Evolutionary conservation across 2,888 invertebrate species (phyloP), one percentile per base, ranked within the genome.

Genomic region (Leptodirus hochenwartii): DNA sequence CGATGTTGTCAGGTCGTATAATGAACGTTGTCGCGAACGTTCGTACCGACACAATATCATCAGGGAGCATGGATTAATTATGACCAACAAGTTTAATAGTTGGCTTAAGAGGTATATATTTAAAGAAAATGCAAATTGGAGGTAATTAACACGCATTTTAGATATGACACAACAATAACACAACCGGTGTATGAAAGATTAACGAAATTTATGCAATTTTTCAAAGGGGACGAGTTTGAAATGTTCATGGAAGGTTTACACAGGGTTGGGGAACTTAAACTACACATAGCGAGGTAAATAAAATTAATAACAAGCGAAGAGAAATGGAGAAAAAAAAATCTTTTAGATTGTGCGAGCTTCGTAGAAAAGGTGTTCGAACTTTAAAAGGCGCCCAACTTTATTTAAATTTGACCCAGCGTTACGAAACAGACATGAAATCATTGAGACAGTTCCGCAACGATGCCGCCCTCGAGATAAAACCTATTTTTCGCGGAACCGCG

Each of bases 51-150:
- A 77, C 45, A 61, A 57, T 39, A 66, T 88, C 8, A 70, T 90
- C 36, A 64, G 72, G 34, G 59, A 69, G 25, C 81, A 85, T 55
- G 90, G 88, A 1, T 58, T 90, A 2, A 73, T 90, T 30, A 66
- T 78, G 49, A 58, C 70, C 2, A 67, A 76, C 42, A 78, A 75
- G 51, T 64, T 71, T 2, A 51, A 68, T 6, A 66, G 70, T 9
- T 76, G 74, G 69, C 50, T 76, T 29, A 68, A 72, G 29, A 67
- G 70, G 40, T n/a, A n/a, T n/a, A n/a, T n/a, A n/a, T n/a, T n/a
- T n/a, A n/a, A n/a, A n/a, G n/a, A n/a, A n/a, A n/a, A n/a, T n/a
- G n/a, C n/a, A n/a, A n/a, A n/a, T n/a, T n/a, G n/a, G n/a, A n/a
- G n/a, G n/a, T n/a, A n/a, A n/a, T n/a, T n/a, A n/a, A n/a, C n/a